Percentiles rank a stretch among this genome's conserved stretches.
These are phyloP conservation scores for Oreotrochilus melanogaster DNA, from an alignment of 2,113 vertebrate species.

Conservation along the genomic window DNA sequence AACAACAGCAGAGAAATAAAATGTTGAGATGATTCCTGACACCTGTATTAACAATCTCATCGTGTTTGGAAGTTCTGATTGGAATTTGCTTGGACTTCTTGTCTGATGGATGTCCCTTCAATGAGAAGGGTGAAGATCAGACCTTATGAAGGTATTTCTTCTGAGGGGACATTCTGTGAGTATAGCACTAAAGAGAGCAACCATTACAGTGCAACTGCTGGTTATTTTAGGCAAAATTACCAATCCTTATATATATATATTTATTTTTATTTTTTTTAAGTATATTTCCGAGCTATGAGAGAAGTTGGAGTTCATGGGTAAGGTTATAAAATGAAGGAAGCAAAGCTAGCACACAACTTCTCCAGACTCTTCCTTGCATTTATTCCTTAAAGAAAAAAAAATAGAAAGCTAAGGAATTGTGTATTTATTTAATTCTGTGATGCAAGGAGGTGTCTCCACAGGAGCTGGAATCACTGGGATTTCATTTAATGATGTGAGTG, in stretches of 20 bases:
- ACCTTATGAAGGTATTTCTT: not conserved
- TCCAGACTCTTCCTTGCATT: not conserved
- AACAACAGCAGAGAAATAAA: not conserved
- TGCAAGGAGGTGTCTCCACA: accelerated
- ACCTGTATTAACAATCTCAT: not conserved
- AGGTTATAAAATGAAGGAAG: not conserved
- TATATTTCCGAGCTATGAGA: not conserved
- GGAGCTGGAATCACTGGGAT: not conserved
- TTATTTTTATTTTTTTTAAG: not conserved
- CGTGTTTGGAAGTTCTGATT: not conserved
- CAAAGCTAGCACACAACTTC: accelerated
- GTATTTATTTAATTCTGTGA: not conserved
- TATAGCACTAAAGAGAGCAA: not conserved
- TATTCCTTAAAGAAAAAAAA: not conserved
- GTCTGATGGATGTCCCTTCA: accelerated
- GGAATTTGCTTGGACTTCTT: accelerated
- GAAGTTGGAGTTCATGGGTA: accelerated
- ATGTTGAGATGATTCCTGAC: not conserved
- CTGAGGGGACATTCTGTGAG: not conserved
- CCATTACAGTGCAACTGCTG: not conserved
- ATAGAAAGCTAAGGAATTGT: not conserved
- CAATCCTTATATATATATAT: not conserved
- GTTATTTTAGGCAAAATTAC: not conserved
- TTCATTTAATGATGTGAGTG: not conserved
- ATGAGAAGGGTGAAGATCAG: not conserved